A percentile compares a stretch with the other conserved stretches of the same genome.
phyloP scores from a whole-genome alignment of 2,888 invertebrate genomes.

The Dorcus parallelipipedus region DNA sequence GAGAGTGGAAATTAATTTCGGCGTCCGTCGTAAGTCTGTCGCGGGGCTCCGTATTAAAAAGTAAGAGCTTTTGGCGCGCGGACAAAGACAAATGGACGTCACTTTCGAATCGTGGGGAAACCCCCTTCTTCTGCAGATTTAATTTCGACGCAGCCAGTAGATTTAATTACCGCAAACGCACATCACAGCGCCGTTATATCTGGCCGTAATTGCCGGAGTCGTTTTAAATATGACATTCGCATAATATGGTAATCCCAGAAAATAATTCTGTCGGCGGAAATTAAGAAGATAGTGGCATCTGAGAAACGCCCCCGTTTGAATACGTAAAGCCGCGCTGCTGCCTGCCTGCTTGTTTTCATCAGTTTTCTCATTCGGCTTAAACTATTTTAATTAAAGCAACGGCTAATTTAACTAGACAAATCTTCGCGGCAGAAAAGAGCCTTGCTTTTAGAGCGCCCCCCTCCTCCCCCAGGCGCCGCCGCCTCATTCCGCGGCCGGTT shows the following conservation, averaged over 20 bases:
- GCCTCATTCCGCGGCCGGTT: constrained; percentile 18
- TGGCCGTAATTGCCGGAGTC: constrained; percentile 23
- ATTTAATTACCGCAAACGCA: constrained; percentile 26
- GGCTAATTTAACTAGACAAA: constrained; percentile 51
- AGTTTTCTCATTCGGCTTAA: constrained; percentile 45
- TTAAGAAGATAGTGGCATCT: constrained; percentile 42
- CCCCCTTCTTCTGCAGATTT: constrained; percentile 20
- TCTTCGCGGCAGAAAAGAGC: constrained; percentile 39
- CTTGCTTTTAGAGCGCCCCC: constrained; percentile 17
- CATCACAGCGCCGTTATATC: constrained; percentile 26
- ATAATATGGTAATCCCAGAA: constrained; percentile 37
- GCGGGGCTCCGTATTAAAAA: neutral
- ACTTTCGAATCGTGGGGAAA: neutral
- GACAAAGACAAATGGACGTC: neutral
- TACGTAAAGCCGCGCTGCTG: constrained; percentile 38
- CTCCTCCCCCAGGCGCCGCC: constrained; percentile 1
- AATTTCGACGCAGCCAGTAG: constrained; percentile 21
- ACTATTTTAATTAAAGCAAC: constrained; percentile 52
- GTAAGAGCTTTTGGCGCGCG: neutral
- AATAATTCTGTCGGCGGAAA: constrained; percentile 43
- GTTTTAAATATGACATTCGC: constrained; percentile 34
- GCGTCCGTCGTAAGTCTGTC: no score
- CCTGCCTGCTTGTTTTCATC: constrained; percentile 42
- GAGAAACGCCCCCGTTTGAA: constrained; percentile 29
- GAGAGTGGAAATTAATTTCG: neutral